Percentiles rank a stretch among this genome's conserved stretches.
Evolutionary conservation across 2,797 vertebrate species (phyloP).

Genomic region (Macrochelys suwanniensis): DNA sequence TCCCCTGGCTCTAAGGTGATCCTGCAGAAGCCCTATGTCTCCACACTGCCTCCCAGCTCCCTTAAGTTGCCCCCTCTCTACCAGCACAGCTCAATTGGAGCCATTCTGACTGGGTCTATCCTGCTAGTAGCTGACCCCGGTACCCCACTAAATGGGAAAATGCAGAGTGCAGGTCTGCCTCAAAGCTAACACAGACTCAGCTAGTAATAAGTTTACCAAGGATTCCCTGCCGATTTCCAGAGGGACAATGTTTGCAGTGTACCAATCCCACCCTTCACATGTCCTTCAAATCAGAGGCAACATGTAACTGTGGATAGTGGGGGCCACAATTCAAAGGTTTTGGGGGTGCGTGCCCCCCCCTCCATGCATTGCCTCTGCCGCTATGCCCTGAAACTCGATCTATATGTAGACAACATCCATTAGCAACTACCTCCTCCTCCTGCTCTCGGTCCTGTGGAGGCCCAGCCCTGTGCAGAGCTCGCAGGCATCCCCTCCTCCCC

Average conservation of each 20-base stretch:
- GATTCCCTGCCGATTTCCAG: background rate
- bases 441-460: too few species aligned
- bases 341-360: too few species aligned
- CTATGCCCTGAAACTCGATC: too few species aligned
- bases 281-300: background rate
- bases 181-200: background rate
- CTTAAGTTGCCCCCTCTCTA: background rate
- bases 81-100: background rate
- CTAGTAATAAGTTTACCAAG: background rate
- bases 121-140: background rate
- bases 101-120: background rate
- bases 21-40: background rate
- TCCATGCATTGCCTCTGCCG: too few species aligned
- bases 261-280: background rate
- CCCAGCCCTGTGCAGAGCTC: too few species aligned
- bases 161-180: background rate
- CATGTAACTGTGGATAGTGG: too few species aligned
- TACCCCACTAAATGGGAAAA: background rate
- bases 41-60: background rate
- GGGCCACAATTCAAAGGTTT: too few species aligned
- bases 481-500: too few species aligned
- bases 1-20: background rate
- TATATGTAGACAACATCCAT: too few species aligned
- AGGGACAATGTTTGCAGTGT: background rate
- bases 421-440: too few species aligned